Evolutionary conservation across 37 sponge, comb jelly and placozoan species (phyloP).

Genomic region (Spongia lamella): DNA sequence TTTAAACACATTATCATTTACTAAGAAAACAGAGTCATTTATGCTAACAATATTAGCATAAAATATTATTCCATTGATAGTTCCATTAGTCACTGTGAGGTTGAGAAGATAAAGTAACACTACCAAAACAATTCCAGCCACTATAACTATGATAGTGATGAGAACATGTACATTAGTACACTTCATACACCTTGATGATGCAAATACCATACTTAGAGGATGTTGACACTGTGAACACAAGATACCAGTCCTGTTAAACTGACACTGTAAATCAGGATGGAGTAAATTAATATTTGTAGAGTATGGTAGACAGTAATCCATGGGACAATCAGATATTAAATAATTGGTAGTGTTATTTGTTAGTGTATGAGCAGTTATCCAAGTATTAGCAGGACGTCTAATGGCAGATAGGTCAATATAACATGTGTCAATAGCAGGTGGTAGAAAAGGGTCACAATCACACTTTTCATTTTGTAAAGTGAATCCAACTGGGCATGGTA

Average conservation of each 20-base stretch:
- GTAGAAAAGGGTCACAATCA: too few relatives aligned
- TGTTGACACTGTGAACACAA: constrained; percentile 17
- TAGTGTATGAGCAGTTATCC: constrained; percentile 6
- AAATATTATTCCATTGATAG: constrained; percentile 26
- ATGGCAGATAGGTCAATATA: background rate
- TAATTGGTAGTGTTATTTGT: too few relatives aligned
- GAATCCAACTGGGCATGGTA: too few relatives aligned
- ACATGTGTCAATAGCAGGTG: background rate
- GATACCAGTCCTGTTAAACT: constrained; percentile 8
- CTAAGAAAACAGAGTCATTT: too few relatives aligned
- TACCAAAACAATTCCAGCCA: constrained; percentile 28
- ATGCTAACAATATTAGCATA: constrained; percentile 28
- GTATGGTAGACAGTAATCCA: too few relatives aligned
- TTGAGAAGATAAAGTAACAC: background rate
- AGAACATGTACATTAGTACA: constrained; percentile 20
- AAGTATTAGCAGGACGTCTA: background rate
- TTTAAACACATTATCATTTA: too few relatives aligned
- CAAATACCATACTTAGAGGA: constrained; percentile 12
- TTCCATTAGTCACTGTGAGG: constrained; percentile 37
- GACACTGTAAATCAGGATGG: constrained; percentile 20
- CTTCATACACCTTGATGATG: too few relatives aligned
- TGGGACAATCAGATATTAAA: too few relatives aligned
- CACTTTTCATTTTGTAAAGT: too few relatives aligned
- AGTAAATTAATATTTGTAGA: background rate
- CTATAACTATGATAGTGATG: background rate